Conservation (phyloP, 2,797 vertebrate genomes). For the Limosa lapponica region DNA sequence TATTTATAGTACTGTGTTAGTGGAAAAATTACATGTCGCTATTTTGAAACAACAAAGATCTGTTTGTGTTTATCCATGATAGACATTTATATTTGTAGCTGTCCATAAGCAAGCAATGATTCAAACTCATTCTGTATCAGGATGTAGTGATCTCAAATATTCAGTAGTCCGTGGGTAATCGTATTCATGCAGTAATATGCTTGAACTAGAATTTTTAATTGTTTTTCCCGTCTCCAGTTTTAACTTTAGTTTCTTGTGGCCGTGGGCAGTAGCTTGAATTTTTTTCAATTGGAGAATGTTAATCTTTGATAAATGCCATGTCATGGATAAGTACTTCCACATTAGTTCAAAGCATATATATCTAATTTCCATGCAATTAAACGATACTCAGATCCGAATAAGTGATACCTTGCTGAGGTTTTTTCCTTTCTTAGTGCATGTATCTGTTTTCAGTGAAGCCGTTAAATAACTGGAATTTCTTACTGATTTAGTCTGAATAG, state of each 20-base stretch:
- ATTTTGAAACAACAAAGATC: not conserved
- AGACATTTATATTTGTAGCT: not conserved
- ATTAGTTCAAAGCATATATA: not conserved
- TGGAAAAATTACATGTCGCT: not conserved
- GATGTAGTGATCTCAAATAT: not conserved
- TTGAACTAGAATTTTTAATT: not conserved
- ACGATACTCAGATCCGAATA: not conserved
- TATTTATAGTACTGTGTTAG: slow-evolving; percentile 7
- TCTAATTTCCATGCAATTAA: not conserved
- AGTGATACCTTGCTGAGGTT: not conserved
- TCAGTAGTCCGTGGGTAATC: not conserved
- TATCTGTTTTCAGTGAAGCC: not conserved
- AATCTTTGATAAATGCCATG: not conserved
- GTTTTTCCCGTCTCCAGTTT: not conserved
- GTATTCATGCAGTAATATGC: not conserved
- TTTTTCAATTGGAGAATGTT: not conserved
- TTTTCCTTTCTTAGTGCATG: not conserved
- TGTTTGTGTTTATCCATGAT: not conserved
- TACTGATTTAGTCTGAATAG: not conserved
- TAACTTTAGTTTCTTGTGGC: not conserved
- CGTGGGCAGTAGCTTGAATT: not conserved
- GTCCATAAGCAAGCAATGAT: not conserved
- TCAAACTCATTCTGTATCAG: not conserved
- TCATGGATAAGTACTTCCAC: not conserved
- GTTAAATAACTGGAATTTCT: not conserved